A percentile compares a stretch with the other conserved stretches of the same genome.
phyloP scores from a whole-genome alignment of 1,140 invertebrate genomes.

The Bombus difficillimus region DNA sequence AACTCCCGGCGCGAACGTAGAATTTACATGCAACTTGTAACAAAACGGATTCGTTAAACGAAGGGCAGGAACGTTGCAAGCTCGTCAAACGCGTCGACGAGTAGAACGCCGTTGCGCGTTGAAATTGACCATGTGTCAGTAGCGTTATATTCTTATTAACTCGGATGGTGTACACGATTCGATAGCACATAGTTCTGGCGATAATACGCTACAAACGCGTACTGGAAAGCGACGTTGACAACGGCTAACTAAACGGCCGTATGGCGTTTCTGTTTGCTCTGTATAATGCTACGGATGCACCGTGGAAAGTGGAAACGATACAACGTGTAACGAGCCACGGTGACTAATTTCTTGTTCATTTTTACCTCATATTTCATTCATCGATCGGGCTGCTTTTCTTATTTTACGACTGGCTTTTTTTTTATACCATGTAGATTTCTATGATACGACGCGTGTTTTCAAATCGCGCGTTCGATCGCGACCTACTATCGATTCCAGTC shows the following conservation, averaged over 20 bases:
- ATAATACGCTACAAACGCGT: neutral
- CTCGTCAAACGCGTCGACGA: too few species aligned
- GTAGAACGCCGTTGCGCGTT: too few species aligned
- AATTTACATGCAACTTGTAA: too few species aligned
- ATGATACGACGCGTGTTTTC: neutral
- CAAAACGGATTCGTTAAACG: too few species aligned
- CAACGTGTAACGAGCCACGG: constrained; percentile 31
- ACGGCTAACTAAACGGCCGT: constrained; percentile 11
- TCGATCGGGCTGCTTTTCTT: constrained; percentile 11
- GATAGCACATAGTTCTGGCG: neutral
- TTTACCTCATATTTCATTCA: constrained; percentile 18
- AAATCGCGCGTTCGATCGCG: neutral
- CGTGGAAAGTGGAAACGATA: constrained; percentile 60
- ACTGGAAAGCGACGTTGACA: constrained; percentile 35
- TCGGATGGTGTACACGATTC: neutral
- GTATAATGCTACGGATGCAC: constrained; percentile 63
- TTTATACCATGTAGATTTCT: neutral
- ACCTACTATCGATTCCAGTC: too few species aligned
- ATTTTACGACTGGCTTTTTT: neutral
- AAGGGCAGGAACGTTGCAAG: too few species aligned
- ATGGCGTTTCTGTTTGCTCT: constrained; percentile 51
- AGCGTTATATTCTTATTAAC: neutral
- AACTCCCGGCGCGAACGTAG: too few species aligned
- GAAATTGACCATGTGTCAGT: too few species aligned
- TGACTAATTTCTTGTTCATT: constrained; percentile 38